A percentile compares a stretch with the other conserved stretches of the same genome.
These are phyloP conservation scores for Agrypnia vestita DNA, from an alignment of 1,140 invertebrate genomes.

Conservation along the genomic window DNA sequence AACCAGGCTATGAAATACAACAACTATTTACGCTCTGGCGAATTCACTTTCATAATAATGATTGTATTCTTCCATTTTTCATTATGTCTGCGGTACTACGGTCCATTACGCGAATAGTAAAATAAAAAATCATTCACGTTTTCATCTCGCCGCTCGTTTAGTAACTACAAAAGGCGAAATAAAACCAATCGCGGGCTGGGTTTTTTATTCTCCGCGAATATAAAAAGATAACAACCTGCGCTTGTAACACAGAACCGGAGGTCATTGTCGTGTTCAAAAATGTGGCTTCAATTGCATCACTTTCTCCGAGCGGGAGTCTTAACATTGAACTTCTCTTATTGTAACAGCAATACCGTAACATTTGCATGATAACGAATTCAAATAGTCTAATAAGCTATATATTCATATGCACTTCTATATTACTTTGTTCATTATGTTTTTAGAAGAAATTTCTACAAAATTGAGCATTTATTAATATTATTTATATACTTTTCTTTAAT, in stretches of 20 bases:
- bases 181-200: background rate
- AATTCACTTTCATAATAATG: conserved; percentile 21
- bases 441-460: no score
- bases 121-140: conserved; percentile 23
- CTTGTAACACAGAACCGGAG: background rate
- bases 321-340: no score
- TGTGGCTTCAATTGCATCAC: conserved; percentile 18
- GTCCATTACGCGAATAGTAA: conserved; percentile 27
- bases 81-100: conserved; percentile 5
- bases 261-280: conserved; percentile 29
- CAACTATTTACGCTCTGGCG: background rate
- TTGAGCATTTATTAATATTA: no score
- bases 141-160: conserved; percentile 8
- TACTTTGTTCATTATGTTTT: no score
- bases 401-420: no score
- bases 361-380: no score
- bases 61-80: conserved; percentile 24
- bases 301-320: background rate
- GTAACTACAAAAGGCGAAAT: conserved; percentile 2
- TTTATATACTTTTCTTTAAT: no score
- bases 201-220: background rate
- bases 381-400: no score
- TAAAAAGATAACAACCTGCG: background rate
- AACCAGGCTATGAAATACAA: no score
- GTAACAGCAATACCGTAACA: no score